Percentiles rank a stretch among this genome's conserved stretches.
phyloP scores from a whole-genome alignment of 2,113 vertebrate species.

The Lepisosteus osseus region DNA sequence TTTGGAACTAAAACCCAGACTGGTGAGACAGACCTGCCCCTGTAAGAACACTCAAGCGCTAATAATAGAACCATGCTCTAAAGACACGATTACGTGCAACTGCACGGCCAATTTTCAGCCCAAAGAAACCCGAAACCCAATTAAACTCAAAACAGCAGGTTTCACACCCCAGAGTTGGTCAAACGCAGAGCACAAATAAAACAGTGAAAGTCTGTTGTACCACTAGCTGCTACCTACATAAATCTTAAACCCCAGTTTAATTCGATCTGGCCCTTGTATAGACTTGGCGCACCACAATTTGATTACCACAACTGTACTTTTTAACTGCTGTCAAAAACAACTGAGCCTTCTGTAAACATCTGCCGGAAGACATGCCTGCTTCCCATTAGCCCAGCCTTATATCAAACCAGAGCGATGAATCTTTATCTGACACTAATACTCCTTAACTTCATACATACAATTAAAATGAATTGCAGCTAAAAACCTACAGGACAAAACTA shows the following conservation, averaged over 20 bases:
- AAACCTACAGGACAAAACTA: slow-evolving; percentile 60
- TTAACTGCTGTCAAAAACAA: slow-evolving; percentile 77
- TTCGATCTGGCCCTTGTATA: slow-evolving; percentile 73
- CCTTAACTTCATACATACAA: slow-evolving; percentile 75
- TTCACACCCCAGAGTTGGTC: background rate
- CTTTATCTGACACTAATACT: slow-evolving; percentile 73
- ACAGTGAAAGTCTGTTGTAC: slow-evolving; percentile 50
- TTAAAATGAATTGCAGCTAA: slow-evolving; percentile 76
- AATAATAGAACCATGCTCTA: too few relatives aligned
- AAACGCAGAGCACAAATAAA: background rate
- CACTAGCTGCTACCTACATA: slow-evolving; percentile 72
- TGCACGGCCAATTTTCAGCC: too few relatives aligned
- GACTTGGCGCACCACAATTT: slow-evolving; percentile 70
- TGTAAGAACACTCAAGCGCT: too few relatives aligned
- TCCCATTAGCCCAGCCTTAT: slow-evolving; percentile 59
- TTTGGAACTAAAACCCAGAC: too few relatives aligned
- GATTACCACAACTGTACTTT: slow-evolving; percentile 75
- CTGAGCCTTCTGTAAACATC: slow-evolving; percentile 69
- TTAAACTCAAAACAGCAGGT: too few relatives aligned
- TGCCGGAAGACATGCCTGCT: slow-evolving; percentile 69
- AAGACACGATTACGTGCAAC: too few relatives aligned
- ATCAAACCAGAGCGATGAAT: slow-evolving; percentile 63
- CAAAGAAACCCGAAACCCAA: too few relatives aligned
- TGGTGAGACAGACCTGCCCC: too few relatives aligned
- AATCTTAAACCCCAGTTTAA: slow-evolving; percentile 77